These are phyloP conservation scores for Discoglossus pictus DNA, from an alignment of 2,797 vertebrate genomes.

Conservation along the genomic window DNA sequence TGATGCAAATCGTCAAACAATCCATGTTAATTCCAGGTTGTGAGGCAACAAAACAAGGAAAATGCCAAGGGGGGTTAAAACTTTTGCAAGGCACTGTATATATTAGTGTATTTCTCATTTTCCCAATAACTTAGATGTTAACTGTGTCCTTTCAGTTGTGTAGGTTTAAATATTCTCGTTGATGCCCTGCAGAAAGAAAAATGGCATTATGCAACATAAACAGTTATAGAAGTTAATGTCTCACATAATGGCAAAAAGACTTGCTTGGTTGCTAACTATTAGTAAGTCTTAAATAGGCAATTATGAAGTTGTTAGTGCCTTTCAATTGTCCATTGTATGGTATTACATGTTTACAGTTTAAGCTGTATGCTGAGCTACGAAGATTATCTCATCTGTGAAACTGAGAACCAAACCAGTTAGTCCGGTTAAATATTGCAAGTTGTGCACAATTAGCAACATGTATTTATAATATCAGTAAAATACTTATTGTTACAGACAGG, in stretches of 20 bases:
- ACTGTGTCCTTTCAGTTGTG: no score
- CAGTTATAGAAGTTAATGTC: background rate
- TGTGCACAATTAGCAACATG: conserved; percentile 11
- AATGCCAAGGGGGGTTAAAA: no score
- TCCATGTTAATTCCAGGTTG: no score
- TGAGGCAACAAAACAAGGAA: no score
- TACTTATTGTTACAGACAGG: conserved; percentile 1
- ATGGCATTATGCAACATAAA: background rate
- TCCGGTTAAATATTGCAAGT: background rate
- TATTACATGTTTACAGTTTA: background rate
- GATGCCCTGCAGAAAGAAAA: no score
- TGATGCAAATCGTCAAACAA: no score
- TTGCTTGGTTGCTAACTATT: background rate
- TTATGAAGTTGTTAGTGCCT: conserved; percentile 8
- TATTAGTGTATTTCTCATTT: no score
- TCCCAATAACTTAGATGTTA: no score
- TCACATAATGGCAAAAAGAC: background rate
- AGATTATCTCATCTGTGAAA: background rate
- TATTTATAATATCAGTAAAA: conserved; percentile 2
- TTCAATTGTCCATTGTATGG: background rate
- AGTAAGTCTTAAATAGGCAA: background rate
- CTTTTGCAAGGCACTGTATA: no score
- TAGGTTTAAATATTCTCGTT: no score
- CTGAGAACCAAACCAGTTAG: background rate
- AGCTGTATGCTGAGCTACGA: background rate